phyloP scores from a whole-genome alignment of 2,113 vertebrate genomes.

The Crotalus helleri region DNA sequence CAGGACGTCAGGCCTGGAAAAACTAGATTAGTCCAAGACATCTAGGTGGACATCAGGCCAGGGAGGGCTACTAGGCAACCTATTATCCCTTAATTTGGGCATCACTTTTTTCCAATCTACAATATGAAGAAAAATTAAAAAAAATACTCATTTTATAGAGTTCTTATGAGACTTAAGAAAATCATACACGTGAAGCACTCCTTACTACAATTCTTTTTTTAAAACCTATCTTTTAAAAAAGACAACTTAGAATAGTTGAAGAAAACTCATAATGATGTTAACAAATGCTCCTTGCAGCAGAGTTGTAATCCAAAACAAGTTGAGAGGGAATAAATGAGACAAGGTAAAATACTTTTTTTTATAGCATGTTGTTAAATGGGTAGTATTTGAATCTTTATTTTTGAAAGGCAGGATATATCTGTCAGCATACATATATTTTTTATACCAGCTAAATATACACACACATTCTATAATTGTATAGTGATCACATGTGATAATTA shows the following conservation, averaged over 20 bases:
- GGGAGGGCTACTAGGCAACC: background rate
- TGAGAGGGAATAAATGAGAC: background rate
- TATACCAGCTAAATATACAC: background rate
- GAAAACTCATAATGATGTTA: background rate
- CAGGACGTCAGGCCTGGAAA: background rate
- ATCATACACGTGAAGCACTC: background rate
- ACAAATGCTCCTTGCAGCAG: background rate
- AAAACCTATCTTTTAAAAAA: background rate
- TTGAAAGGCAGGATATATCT: background rate
- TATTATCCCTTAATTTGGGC: background rate
- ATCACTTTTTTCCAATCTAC: background rate
- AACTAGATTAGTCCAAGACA: background rate
- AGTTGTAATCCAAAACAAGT: background rate
- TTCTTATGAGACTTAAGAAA: background rate
- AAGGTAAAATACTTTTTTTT: background rate
- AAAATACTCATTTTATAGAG: background rate
- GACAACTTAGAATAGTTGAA: background rate
- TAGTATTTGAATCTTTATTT: background rate
- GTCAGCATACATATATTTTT: background rate
- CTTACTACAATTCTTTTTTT: background rate
- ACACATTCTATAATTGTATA: background rate
- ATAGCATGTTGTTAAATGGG: background rate
- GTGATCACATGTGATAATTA: background rate
- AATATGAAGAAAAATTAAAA: background rate
- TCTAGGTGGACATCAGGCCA: background rate